Percentiles rank a stretch among this genome's conserved stretches.
Evolutionary conservation across 2,888 invertebrate genomes (phyloP).

Genomic region (Drosophila colorata): DNA sequence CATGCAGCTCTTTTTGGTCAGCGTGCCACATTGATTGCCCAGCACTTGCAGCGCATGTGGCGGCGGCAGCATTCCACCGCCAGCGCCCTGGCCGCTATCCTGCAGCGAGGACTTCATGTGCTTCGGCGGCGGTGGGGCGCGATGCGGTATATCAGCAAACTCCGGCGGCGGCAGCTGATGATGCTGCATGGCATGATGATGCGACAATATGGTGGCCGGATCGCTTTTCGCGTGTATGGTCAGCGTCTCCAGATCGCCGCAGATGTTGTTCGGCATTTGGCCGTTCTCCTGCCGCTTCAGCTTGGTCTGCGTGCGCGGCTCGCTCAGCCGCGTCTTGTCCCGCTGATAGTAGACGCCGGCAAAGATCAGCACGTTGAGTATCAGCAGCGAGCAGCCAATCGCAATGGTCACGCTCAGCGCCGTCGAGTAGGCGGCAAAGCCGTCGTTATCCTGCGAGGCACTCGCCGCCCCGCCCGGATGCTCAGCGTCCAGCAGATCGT

Average conservation of each 20-base stretch:
- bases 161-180: conserved; percentile 94
- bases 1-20: conserved; percentile 90
- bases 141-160: conserved; percentile 92
- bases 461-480: conserved; percentile 84
- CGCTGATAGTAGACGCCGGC: conserved; percentile 97
- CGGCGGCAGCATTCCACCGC: conserved; percentile 88
- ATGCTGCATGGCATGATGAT: conserved; percentile 91
- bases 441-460: conserved; percentile 92
- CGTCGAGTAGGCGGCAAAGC: conserved; percentile 95
- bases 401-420: conserved; percentile 97
- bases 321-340: conserved; percentile 92
- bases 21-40: conserved; percentile 89
- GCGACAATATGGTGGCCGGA: conserved; percentile 90
- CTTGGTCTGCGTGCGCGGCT: conserved; percentile 86
- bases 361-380: conserved; percentile 96
- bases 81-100: conserved; percentile 86
- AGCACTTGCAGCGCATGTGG: conserved; percentile 92
- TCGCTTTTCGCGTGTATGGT: conserved; percentile 88
- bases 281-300: conserved; percentile 93
- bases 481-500: conserved; percentile 81
- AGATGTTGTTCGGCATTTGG: conserved; percentile 95
- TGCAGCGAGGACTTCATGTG: conserved; percentile 86
- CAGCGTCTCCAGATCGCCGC: conserved; percentile 91
- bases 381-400: conserved; percentile 96
- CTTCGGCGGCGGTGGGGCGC: conserved; percentile 92